Base-by-base conservation (phyloP, 2,797 vertebrate species). In the Xenentodon cancila region DNA sequence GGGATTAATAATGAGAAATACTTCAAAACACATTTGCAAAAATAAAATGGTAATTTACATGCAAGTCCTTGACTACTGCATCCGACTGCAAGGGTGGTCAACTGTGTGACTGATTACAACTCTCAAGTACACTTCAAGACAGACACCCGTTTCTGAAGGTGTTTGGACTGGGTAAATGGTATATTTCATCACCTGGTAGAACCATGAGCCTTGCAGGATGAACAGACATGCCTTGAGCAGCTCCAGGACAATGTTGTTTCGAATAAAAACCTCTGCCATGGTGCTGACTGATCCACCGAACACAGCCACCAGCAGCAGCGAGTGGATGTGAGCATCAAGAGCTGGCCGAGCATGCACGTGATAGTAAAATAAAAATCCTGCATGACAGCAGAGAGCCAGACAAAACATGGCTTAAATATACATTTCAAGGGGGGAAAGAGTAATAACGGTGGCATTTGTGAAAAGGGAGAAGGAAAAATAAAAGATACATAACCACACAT, bases 311-410 rank as follows among this genome's bases (percentile, higher is more conserved):
- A 99, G 91, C 75, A 99, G 93, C 73, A 99, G 84, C 0, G 92
- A 78, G 89, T 99, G 98, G 81, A 99, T 91, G 57, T 97, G 97
- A 58, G 94, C 91, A 21, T 99, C 97, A 81, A 99, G 61, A 1
- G 58, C 69, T 0, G 95, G 91, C 0, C 98, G 95, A 59, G 61
- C 88, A 16, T 94, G 93, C 49, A 98, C 67, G 0, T 99, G 98
- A 82, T 91, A 96, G 64, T 96, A 96, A 81, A 99, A 99, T 76
- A 99, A 94, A 64, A 96, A 96, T 40, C 97, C 97, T 99, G 90
- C 7, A 22, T 9, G 49, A 53, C 8, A 34, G 0, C 1, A 22
- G 15, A 30, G n/a, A 68, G 56, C 8, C 22, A 21, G 15, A 60
- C 40, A 50, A 16, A 59, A 68, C 7, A n/a, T 1, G 18, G 13